Base-by-base conservation (phyloP, 2,797 vertebrate species). In the Salmo trutta region DNA sequence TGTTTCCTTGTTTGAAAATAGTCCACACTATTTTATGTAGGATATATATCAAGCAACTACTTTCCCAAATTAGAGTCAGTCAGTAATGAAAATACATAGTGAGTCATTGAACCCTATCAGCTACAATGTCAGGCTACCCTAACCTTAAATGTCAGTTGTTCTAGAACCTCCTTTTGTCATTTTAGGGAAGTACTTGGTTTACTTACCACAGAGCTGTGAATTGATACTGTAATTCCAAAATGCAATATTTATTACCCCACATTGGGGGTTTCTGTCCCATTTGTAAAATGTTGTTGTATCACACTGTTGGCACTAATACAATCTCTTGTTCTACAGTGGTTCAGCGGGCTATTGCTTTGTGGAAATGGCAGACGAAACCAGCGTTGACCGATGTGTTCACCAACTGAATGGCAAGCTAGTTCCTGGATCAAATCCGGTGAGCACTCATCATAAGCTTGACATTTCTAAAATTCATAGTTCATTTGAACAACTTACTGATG, bases 311-410 rank as follows among this genome's bases (percentile, higher is more conserved):
- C 19, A 68, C 31, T 66, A 71, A 21, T 74, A 21, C 64, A 4
- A 5, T 75, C 2, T 47, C 56, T 74, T 78, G 2, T 41, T 53
- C 81, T 17, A 15, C 79, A 95, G 95, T 6, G 94, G 94, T n/a
- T 95, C 94, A 17, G 95, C 95, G 8, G 95, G 95, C 71, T 95
- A 95, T 85, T 95, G 95, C 83, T 96, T 96, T 84, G 95, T 96
- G 88, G 94, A 96, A 87, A 80, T 96, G 85, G 90, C 94, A 72
- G 94, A 95, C 72, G 94, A 95, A 87, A 92, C 91, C 6, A 95
- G 94, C 17, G 95, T 95, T 29, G 94, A 95, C 81, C 94, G 95
- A 31, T 95, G 93, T 73, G 94, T 95, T 73, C 94, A 95, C 83
- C 90, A 90, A 71, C 94, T 96, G 52, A 96, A 95, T 16, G 95